Conservation (phyloP, 2,888 invertebrate genomes). For the Parapristionchus giblindavisi region DNA sequence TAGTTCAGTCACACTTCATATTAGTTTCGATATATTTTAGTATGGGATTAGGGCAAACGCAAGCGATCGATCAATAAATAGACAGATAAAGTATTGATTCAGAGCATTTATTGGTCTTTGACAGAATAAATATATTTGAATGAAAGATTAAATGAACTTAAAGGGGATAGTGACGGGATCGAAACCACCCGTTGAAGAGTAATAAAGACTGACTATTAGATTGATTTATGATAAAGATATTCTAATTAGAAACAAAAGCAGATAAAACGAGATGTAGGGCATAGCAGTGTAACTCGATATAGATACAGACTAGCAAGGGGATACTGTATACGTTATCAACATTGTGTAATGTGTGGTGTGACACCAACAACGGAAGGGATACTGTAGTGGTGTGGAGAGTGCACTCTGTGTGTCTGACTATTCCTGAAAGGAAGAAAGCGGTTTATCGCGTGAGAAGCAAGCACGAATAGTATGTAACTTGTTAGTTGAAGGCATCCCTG, state of each 20-base stretch:
- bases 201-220: slow-evolving; percentile 6
- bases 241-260: no score
- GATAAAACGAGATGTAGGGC: no score
- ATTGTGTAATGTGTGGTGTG: no score
- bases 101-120: not conserved
- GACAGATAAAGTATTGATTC: slow-evolving; percentile 3
- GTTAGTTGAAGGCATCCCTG: slow-evolving; percentile 8
- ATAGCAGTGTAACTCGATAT: no score
- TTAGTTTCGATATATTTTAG: no score
- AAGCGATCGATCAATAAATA: slow-evolving; percentile 8
- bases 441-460: not conserved
- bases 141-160: no score
- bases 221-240: no score
- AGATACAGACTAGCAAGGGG: slow-evolving; percentile 23
- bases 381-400: slow-evolving; percentile 28
- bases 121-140: slow-evolving; percentile 26
- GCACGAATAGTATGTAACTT: not conserved
- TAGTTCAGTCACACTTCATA: no score
- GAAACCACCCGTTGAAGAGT: slow-evolving; percentile 12
- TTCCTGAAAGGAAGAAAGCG: slow-evolving; percentile 24
- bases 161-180: slow-evolving; percentile 20
- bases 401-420: slow-evolving; percentile 1
- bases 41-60: slow-evolving; percentile 16
- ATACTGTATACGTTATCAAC: no score
- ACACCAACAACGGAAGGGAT: not conserved